Evolutionary conservation across 2,888 invertebrate genomes (phyloP), one percentile per base, ranked within the genome.

Genomic region (Dichetophora obliterata): DNA sequence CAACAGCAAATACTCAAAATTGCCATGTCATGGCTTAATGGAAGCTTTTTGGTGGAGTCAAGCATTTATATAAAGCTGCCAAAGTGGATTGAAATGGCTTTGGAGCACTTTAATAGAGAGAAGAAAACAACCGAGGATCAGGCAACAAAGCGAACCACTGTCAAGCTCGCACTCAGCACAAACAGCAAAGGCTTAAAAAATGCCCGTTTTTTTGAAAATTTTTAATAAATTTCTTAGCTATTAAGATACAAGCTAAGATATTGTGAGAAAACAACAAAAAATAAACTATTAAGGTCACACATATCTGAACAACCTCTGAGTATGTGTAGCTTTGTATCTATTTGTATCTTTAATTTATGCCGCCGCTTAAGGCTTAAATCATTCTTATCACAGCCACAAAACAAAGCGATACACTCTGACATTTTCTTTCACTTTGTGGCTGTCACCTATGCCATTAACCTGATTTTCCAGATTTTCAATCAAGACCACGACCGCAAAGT

Each of bases 401-500:
- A 48, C 48, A 59, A 73, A 77, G 57, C n/a, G 50, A 50, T 19
- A 71, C 11, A 69, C 52, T 48, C 63, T 24, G 48, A 50, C 68
- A 48, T 75, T 68, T 75, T 78, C 63, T 61, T 66, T 54, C 54
- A 54, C 72, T 77, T 75, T 75, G 70, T 75, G 84, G 84, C 86
- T 85, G 85, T 85, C 85, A 85, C 85, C 86, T 82, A 82, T 86
- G 85, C 85, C 85, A 85, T 85, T 85, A 85, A 85, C 85, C 85
- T 85, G 85, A 85, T 85, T 85, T 86, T 85, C 85, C 81, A 86
- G 84, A 85, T 86, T 86, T 85, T 86, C 85, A 86, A 85, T 85
- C 85, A 86, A 85, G 82, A 84, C 83, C 80, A 82, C 83, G 43
- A 34, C 73, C 76, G 70, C 71, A 78, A 73, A 71, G n/a, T 31